Conservation (phyloP, 2,888 invertebrate species). For the Hemaris fuciformis region DNA sequence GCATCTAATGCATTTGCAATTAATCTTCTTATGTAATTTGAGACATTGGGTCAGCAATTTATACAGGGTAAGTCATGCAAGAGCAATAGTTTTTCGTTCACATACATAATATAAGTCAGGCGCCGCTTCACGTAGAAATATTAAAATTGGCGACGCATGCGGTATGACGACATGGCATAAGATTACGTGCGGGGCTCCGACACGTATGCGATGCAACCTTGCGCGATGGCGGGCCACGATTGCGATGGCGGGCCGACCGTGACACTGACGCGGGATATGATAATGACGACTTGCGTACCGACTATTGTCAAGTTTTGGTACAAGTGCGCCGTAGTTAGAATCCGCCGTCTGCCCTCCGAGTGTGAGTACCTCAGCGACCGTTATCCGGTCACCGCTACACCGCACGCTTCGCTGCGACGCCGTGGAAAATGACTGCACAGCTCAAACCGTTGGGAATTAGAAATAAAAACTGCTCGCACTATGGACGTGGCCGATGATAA, state of each 20-base stretch:
- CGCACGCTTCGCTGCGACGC: slow-evolving; percentile 37
- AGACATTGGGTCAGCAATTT: background rate
- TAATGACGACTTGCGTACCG: slow-evolving; percentile 57
- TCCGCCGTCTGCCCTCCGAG: slow-evolving; percentile 54
- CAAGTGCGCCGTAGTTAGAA: slow-evolving; percentile 42
- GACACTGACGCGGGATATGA: slow-evolving; percentile 71
- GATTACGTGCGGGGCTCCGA: slow-evolving; percentile 62
- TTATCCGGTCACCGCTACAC: slow-evolving; percentile 75
- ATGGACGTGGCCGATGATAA: slow-evolving; percentile 11
- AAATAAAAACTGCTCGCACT: slow-evolving; percentile 38
- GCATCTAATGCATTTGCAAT: background rate
- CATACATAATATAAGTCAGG: background rate
- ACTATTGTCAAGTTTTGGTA: slow-evolving; percentile 39
- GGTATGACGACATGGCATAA: slow-evolving; percentile 48
- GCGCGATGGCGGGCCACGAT: slow-evolving; percentile 60
- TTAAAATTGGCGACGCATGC: slow-evolving; percentile 36
- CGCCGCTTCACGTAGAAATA: slow-evolving; percentile 25
- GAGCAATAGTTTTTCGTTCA: background rate
- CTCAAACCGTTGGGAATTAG: slow-evolving; percentile 54
- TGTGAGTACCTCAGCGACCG: slow-evolving; percentile 65
- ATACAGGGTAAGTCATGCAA: background rate
- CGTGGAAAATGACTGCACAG: slow-evolving; percentile 47
- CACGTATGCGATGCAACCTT: slow-evolving; percentile 71
- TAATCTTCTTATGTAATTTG: slow-evolving; percentile 10
- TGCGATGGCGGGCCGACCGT: slow-evolving; percentile 67